Percentiles rank a stretch among this genome's conserved stretches.
These are phyloP conservation scores for Drosophila engyochracea DNA, from an alignment of 2,888 invertebrate genomes.

Conservation along the genomic window DNA sequence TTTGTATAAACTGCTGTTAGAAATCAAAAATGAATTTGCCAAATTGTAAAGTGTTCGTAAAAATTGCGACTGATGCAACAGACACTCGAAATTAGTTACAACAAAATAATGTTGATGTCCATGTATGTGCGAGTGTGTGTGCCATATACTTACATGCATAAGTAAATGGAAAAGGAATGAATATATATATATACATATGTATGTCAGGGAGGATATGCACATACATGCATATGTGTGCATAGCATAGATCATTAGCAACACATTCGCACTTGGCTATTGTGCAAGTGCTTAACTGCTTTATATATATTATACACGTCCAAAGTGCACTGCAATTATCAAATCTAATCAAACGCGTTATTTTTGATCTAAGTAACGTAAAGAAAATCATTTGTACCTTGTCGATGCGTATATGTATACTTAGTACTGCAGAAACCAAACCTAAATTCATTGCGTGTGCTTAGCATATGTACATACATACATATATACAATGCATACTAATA, in stretches of 20 bases:
- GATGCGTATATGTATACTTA: constrained; percentile 18
- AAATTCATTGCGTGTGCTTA: constrained; percentile 49
- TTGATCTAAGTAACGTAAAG: constrained; percentile 10
- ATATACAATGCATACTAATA: constrained; percentile 31
- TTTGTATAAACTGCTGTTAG: constrained; percentile 27
- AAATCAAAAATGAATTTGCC: constrained; percentile 39
- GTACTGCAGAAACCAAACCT: constrained; percentile 24
- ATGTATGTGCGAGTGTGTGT: constrained; percentile 7
- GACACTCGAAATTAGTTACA: constrained; percentile 43
- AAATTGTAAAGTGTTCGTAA: constrained; percentile 56
- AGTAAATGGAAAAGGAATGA: background rate
- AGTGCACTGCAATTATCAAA: constrained; percentile 49
- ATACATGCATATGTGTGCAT: background rate
- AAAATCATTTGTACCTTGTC: constrained; percentile 60
- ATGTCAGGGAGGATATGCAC: background rate
- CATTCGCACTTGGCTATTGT: constrained; percentile 18
- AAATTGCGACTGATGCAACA: constrained; percentile 53
- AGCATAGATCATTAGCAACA: constrained; percentile 14
- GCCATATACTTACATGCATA: constrained; percentile 7
- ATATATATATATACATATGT: background rate
- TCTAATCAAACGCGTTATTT: constrained; percentile 44
- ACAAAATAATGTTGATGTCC: background rate
- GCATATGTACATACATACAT: constrained; percentile 35
- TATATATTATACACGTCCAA: constrained; percentile 39
- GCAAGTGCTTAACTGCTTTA: constrained; percentile 32